Evolutionary conservation across 2,113 vertebrate genomes (phyloP), one percentile per base, ranked within the genome.

Genomic region (Cebus imitator): DNA sequence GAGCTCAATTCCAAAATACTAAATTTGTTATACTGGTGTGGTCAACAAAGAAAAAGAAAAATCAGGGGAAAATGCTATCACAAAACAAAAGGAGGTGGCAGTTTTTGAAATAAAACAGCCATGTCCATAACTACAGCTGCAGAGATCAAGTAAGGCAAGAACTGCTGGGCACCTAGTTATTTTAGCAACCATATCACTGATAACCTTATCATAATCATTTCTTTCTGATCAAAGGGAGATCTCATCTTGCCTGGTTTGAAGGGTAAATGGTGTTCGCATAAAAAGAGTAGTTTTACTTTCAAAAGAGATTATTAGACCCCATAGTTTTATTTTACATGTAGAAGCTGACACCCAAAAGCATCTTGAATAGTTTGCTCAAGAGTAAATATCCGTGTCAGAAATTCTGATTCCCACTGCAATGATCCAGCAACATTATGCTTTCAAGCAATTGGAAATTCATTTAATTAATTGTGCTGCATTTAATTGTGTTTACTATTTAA

Each of bases 401-500:
- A 92, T 82, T 91, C n/a, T 89, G 11, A 75, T 40, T 66, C 14
- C 23, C 17, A 40, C 3, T 83, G 25, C 11, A 87, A 61, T 87
- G 64, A 80, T 40, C 21, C 37, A 92, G 21, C 10, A 32, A 78
- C n/a, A 27, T 20, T 45, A 18, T 79, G 64, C 6, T 58, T 61
- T 91, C 68, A 80, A 87, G 18, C 1, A 27, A 73, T 0, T 88
- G 72, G 4, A 76, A 75, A 81, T 68, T 75, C 5, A 57, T 58
- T 37, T 79, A 55, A 45, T 58, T 52, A 87, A 82, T 20, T 90
- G 2, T 87, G 37, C 9, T 90, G 81, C 50, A 37, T 84, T 83
- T 57, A 61, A 87, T 25, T 89, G 30, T 40, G 17, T 52, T 90
- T 91, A 10, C 50, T 68, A 76, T 66, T 90, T 93, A 70, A 70